Percentiles rank a stretch among this genome's conserved stretches.
phyloP scores from a whole-genome alignment of 2,113 vertebrate genomes.

The Lampris incognitus region DNA sequence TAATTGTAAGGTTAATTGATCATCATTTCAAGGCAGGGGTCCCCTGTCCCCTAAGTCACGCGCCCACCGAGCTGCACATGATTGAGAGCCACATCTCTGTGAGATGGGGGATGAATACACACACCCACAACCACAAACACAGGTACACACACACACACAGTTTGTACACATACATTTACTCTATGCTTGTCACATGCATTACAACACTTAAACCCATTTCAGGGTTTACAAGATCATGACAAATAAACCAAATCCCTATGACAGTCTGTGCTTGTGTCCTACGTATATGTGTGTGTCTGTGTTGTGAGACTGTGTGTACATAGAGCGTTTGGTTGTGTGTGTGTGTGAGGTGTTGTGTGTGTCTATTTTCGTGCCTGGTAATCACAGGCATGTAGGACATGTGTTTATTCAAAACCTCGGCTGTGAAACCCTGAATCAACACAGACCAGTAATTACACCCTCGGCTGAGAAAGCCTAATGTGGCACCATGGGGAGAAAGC shows the following conservation, averaged over 20 bases:
- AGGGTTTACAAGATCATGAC: too few relatives aligned
- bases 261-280: too few relatives aligned
- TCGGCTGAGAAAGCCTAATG: slow-evolving; percentile 37
- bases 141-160: slow-evolving; percentile 4
- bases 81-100: slow-evolving; percentile 32
- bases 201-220: too few relatives aligned
- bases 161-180: neutral
- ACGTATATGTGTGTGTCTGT: slow-evolving; percentile 7
- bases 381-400: slow-evolving; percentile 29
- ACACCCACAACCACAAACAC: slow-evolving; percentile 8
- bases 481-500: slow-evolving; percentile 24
- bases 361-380: neutral
- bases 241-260: too few relatives aligned
- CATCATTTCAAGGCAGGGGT: slow-evolving; percentile 47
- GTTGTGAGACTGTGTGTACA: too few relatives aligned
- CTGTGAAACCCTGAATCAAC: slow-evolving; percentile 24
- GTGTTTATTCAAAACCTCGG: slow-evolving; percentile 29
- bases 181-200: too few relatives aligned
- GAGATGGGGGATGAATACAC: neutral
- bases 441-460: slow-evolving; percentile 49
- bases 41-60: slow-evolving; percentile 37
- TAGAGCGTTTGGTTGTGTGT: neutral
- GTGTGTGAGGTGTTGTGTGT: neutral
- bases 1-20: slow-evolving; percentile 59
- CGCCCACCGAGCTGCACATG: slow-evolving; percentile 45